Conservation (phyloP, 2,888 invertebrate genomes). For the Phania funesta region DNA sequence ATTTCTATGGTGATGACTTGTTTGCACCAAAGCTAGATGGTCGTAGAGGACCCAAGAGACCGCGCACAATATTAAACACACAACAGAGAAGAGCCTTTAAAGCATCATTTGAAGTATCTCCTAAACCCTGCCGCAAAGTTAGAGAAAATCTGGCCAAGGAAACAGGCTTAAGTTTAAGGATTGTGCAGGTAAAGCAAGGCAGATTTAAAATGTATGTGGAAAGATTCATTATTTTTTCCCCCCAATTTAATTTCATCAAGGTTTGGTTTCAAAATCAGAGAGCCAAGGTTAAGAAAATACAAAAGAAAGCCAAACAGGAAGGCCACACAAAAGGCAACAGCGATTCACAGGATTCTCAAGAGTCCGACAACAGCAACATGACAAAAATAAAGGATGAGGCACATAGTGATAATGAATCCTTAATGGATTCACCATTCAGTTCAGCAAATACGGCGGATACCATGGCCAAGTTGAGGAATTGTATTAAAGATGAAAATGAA, state of each 20-base stretch:
- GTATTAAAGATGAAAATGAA: slow-evolving; percentile 79
- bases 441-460: slow-evolving; percentile 59
- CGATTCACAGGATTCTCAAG: slow-evolving; percentile 80
- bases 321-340: slow-evolving; percentile 78
- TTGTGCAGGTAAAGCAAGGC: slow-evolving; percentile 86
- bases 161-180: slow-evolving; percentile 90
- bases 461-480: slow-evolving; percentile 61
- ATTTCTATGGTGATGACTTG: slow-evolving; percentile 84
- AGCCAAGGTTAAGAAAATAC: slow-evolving; percentile 85
- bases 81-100: slow-evolving; percentile 91
- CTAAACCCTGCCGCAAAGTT: slow-evolving; percentile 91
- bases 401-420: slow-evolving; percentile 82
- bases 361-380: slow-evolving; percentile 81
- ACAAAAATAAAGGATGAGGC: slow-evolving; percentile 84
- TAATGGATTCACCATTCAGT: slow-evolving; percentile 77
- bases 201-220: not conserved
- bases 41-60: slow-evolving; percentile 88
- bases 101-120: slow-evolving; percentile 91
- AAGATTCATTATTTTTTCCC: not conserved
- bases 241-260: slow-evolving; percentile 75
- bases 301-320: slow-evolving; percentile 84
- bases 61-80: slow-evolving; percentile 91
- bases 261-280: slow-evolving; percentile 86
- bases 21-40: slow-evolving; percentile 84
- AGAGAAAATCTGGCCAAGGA: slow-evolving; percentile 91